A percentile compares a stretch with the other conserved stretches of the same genome.
phyloP scores from a whole-genome alignment of 37 sponge, comb jelly and placozoan species.

The Mnemiopsis leidyi region DNA sequence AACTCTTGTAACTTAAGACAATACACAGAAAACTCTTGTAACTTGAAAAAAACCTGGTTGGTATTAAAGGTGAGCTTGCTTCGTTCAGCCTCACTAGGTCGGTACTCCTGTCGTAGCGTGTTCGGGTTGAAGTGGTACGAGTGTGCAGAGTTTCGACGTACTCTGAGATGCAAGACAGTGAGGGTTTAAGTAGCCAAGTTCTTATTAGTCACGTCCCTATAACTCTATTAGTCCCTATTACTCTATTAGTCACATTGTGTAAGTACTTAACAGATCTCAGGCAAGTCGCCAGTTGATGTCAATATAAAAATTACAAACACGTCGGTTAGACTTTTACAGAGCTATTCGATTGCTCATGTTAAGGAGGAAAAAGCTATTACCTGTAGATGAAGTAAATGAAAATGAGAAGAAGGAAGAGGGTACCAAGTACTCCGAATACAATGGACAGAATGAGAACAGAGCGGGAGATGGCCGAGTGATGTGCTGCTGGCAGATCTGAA shows the following conservation, averaged over 20 bases:
- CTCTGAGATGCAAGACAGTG: no score
- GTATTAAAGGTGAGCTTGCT: not conserved
- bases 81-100: conserved; percentile 43
- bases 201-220: no score
- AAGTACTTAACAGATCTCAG: no score
- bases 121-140: conserved; percentile 47
- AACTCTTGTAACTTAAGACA: not conserved
- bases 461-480: not conserved
- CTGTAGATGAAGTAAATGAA: not conserved
- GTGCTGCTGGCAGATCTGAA: not conserved
- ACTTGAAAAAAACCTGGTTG: conserved; percentile 8
- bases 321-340: no score
- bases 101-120: not conserved
- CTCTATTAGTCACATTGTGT: no score
- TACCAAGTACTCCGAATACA: not conserved
- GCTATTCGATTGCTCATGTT: no score
- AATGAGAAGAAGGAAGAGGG: not conserved
- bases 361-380: no score
- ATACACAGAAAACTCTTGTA: not conserved
- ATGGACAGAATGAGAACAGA: not conserved
- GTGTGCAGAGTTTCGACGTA: conserved; percentile 2
- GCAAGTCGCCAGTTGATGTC: no score
- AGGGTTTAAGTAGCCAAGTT: no score
- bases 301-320: no score
- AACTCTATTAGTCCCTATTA: no score